These are phyloP conservation scores for Koerneria pararmatus DNA, from an alignment of 2,888 invertebrate genomes.

Conservation along the genomic window DNA sequence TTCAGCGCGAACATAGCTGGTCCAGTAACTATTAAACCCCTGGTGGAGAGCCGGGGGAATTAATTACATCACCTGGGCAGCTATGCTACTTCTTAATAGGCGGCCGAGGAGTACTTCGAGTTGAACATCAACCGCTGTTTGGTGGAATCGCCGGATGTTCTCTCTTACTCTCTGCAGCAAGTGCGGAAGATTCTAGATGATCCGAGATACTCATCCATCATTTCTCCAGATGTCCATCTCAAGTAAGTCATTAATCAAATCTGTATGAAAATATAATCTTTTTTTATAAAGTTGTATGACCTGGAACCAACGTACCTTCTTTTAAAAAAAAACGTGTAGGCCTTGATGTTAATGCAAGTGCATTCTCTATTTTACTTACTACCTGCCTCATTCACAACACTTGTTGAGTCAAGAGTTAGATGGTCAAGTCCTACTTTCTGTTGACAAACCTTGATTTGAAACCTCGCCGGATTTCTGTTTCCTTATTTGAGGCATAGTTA, in stretches of 20 bases:
- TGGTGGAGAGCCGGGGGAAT: background rate
- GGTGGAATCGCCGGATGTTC: constrained; percentile 66
- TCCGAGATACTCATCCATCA: constrained; percentile 61
- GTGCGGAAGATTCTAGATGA: constrained; percentile 66
- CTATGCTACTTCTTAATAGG: constrained; percentile 27
- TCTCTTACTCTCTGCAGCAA: constrained; percentile 63
- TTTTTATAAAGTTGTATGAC: background rate
- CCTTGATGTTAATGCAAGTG: too few relatives aligned
- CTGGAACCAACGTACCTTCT: too few relatives aligned
- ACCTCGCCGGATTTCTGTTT: too few relatives aligned
- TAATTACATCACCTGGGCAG: background rate
- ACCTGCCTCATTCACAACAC: too few relatives aligned
- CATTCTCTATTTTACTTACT: too few relatives aligned
- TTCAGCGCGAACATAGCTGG: too few relatives aligned
- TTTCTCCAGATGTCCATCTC: constrained; percentile 59
- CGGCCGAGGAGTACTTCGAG: constrained; percentile 49
- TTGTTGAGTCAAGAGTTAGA: too few relatives aligned
- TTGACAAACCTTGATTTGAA: too few relatives aligned
- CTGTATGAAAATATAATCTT: background rate
- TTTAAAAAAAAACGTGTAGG: too few relatives aligned
- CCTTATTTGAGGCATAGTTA: too few relatives aligned
- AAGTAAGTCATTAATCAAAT: constrained; percentile 29
- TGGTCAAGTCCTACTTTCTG: too few relatives aligned
- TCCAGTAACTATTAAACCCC: too few relatives aligned
- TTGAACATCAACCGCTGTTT: constrained; percentile 60